phyloP scores from a whole-genome alignment of 2,888 invertebrate genomes.

The Drosophila infuscata region DNA sequence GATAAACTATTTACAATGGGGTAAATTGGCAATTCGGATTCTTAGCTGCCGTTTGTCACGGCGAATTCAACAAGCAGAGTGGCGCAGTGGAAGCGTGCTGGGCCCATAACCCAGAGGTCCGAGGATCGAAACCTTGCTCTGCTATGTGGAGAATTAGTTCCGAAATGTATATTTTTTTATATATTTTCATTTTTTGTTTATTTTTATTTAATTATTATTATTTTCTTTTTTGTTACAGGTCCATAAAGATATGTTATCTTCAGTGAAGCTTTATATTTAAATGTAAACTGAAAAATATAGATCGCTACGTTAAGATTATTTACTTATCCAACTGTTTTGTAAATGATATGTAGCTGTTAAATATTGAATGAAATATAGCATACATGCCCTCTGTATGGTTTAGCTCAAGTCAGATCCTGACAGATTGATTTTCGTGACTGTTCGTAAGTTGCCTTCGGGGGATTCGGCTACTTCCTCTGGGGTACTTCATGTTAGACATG shows the following conservation, averaged over 20 bases:
- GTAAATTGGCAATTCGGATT: background rate
- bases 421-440: background rate
- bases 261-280: background rate
- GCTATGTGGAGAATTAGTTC: slow-evolving; percentile 23
- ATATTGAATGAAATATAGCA: background rate
- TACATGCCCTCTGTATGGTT: background rate
- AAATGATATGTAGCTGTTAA: background rate
- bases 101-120: slow-evolving; percentile 64
- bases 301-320: background rate
- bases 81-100: slow-evolving; percentile 63
- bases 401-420: background rate
- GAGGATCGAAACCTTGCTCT: slow-evolving; percentile 63
- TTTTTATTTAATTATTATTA: background rate
- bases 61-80: slow-evolving; percentile 39
- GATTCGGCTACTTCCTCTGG: background rate
- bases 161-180: background rate
- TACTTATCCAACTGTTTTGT: background rate
- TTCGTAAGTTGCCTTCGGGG: background rate
- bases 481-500: no score
- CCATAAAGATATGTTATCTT: background rate
- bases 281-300: background rate
- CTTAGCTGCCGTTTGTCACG: background rate
- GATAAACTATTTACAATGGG: background rate
- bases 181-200: background rate
- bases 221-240: background rate